Conservation (phyloP, 2,113 vertebrate species). For the Ursus arctos region DNA sequence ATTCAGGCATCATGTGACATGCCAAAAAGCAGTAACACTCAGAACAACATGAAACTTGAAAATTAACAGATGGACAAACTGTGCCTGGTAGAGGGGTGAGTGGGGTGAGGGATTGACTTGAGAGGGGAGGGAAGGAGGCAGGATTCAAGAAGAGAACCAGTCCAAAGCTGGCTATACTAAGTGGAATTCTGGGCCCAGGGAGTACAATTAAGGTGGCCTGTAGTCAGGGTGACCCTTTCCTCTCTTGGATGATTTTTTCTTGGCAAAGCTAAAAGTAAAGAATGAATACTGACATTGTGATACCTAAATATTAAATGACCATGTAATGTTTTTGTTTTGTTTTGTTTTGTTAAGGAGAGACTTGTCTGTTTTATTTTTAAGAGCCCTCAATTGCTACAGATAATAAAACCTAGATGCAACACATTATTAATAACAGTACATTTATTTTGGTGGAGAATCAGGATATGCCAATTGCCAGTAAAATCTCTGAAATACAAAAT, state of each 20-base stretch:
- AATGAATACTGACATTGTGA: not conserved
- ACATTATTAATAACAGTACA: not conserved
- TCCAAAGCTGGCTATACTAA: no score
- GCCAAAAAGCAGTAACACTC: not conserved
- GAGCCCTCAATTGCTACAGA: not conserved
- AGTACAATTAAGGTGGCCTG: not conserved
- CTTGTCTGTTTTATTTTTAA: conserved; percentile 17
- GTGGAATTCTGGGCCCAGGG: not conserved
- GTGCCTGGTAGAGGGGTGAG: not conserved
- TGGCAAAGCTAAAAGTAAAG: not conserved
- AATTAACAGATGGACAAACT: not conserved
- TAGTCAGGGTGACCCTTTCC: not conserved
- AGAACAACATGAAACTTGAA: not conserved
- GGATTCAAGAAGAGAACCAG: not conserved
- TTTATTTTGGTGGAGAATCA: conserved; percentile 54
- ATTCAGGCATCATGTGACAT: not conserved
- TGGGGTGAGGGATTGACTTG: not conserved
- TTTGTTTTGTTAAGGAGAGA: not conserved
- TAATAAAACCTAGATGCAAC: not conserved
- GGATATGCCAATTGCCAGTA: not conserved
- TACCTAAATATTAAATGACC: not conserved
- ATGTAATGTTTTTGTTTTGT: not conserved
- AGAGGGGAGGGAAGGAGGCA: not conserved
- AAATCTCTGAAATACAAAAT: not conserved
- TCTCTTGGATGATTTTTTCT: not conserved